Percentiles rank a stretch among this genome's conserved stretches.
These are phyloP conservation scores for Saxidomus purpurata DNA, from an alignment of 1,140 invertebrate species.

Conservation along the genomic window DNA sequence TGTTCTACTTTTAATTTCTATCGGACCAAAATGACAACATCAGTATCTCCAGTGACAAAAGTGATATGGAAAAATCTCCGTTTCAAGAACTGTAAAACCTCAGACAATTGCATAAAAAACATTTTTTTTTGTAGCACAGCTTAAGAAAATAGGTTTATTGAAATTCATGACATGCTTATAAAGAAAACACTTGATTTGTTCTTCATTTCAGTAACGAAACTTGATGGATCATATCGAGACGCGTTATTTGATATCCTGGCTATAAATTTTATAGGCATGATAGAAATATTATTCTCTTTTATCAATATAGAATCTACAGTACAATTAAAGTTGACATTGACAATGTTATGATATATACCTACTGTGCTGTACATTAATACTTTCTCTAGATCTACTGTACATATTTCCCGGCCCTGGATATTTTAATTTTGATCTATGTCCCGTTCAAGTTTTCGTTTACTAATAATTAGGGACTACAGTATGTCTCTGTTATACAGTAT, in stretches of 20 bases:
- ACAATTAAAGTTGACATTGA: no score
- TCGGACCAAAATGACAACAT: no score
- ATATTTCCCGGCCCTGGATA: background rate
- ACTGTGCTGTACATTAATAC: no score
- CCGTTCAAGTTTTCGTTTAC: no score
- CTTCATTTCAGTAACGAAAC: background rate
- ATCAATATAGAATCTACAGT: no score
- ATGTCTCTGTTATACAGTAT: no score
- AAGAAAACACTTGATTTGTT: conserved; percentile 6
- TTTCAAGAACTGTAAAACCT: background rate
- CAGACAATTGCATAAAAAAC: background rate
- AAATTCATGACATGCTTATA: background rate
- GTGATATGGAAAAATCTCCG: background rate
- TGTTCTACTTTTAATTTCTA: no score
- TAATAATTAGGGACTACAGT: no score
- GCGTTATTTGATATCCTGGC: background rate
- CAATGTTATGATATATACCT: no score
- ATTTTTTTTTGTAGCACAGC: background rate
- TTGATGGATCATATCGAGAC: background rate
- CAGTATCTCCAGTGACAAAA: no score
- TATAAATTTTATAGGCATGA: conserved; percentile 15
- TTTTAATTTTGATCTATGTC: no score
- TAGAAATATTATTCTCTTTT: background rate
- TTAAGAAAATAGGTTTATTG: background rate
- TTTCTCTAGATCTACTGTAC: background rate